Base-by-base conservation (phyloP, 1,140 invertebrate species). In the Drosophila pachea region DNA sequence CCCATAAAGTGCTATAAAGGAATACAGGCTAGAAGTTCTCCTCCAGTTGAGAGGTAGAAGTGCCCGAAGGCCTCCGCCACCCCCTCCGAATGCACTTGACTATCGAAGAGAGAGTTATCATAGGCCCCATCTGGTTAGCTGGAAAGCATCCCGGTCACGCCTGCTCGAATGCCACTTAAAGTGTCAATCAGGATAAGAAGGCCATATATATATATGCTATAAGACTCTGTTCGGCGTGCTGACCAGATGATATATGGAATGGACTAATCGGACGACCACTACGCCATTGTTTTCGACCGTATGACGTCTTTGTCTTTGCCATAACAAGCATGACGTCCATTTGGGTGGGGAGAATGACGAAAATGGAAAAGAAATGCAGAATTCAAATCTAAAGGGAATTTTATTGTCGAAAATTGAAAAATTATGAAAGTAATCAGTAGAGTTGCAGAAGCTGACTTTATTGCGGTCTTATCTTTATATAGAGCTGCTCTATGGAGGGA, bases 261-360 rank as follows among this genome's bases (percentile, higher is more conserved):
- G 32, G 38, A 48, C 58, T 59, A 35, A 6, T 3, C 38, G n/a
- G 22, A 36, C 8, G 11, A 4, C 47, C 35, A 36, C 55, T 76
- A 81, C 77, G 77, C 77, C 62, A 81, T 74, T 74, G 55, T 62
- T 70, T 70, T 52, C 6, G n/a, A 11, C 33, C 60, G 31, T 35
- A 55, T 56, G 58, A 67, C 62, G 55, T 70, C 50, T 58, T 33
- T 52, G 16, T 22, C 29, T 31, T 6, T 14, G 45, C 33, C 45
- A 63, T 50, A 56, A 43, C 52, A 68, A 52, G 61, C 56, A 48
- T 70, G 55, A 70, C 68, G 68, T 70, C n/a, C 45, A 50, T 45
- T n/a, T n/a, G n/a, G n/a, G n/a, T n/a, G n/a, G n/a, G n/a, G n/a
- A n/a, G n/a, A n/a, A n/a, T 4, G 11, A 3, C 22, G 1, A 22